These are phyloP conservation scores for Drosophila kanapiae DNA, from an alignment of 1,140 invertebrate species.

Conservation along the genomic window DNA sequence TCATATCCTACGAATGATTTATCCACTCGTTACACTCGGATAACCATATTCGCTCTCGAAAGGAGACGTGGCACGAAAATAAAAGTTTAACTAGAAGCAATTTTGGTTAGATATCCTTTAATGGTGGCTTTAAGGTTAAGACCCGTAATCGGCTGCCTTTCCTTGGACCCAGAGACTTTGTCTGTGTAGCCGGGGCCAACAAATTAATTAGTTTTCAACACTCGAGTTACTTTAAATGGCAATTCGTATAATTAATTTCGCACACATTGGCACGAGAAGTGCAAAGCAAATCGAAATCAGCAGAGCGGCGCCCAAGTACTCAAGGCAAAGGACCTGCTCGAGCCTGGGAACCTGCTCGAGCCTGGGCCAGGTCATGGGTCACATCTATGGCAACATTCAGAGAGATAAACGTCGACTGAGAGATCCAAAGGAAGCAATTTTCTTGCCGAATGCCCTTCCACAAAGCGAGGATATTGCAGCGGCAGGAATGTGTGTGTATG, in stretches of 20 bases:
- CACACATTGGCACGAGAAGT: slow-evolving; percentile 43
- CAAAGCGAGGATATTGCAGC: slow-evolving; percentile 46
- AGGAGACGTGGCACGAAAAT: background rate
- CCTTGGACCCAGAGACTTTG: background rate
- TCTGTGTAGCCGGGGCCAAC: slow-evolving; percentile 15
- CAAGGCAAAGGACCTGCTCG: slow-evolving; percentile 15
- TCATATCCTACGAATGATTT: slow-evolving; percentile 24
- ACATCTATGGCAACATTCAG: slow-evolving; percentile 27
- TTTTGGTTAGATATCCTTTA: slow-evolving; percentile 8
- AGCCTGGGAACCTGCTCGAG: slow-evolving; percentile 13
- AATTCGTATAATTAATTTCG: slow-evolving; percentile 55
- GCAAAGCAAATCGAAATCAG: slow-evolving; percentile 53
- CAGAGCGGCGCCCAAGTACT: slow-evolving; percentile 22
- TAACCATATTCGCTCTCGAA: slow-evolving; percentile 14
- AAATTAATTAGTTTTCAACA: slow-evolving; percentile 64
- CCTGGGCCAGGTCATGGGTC: slow-evolving; percentile 33
- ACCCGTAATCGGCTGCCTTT: slow-evolving; percentile 6
- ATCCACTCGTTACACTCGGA: slow-evolving; percentile 24
- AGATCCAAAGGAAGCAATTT: slow-evolving; percentile 64
- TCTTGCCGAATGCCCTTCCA: slow-evolving; percentile 60
- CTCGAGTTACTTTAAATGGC: slow-evolving; percentile 56
- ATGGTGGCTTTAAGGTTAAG: background rate
- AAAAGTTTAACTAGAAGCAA: background rate
- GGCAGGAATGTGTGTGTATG: background rate
- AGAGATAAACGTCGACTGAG: slow-evolving; percentile 5